Evolutionary conservation across 2,113 vertebrate species (phyloP).

Genomic region (Muscicapa adusta): DNA sequence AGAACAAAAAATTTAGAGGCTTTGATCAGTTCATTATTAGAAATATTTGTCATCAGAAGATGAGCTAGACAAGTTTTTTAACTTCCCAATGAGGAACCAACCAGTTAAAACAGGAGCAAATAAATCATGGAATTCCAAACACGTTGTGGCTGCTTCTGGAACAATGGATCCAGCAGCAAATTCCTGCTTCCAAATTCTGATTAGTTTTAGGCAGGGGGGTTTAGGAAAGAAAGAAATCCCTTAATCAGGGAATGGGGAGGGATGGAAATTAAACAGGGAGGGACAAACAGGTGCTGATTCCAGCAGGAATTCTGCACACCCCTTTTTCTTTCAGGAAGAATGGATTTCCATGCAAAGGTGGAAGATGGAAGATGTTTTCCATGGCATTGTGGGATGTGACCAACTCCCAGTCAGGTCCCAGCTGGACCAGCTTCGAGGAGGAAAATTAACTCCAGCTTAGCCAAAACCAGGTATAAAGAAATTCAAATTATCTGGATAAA

Average conservation of each 20-base stretch:
- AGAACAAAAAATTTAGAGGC: neutral
- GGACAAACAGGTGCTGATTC: neutral
- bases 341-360: neutral
- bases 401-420: neutral
- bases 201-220: neutral
- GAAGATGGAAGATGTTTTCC: neutral
- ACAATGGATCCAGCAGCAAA: neutral
- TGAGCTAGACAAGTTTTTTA: neutral
- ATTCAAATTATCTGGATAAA: neutral
- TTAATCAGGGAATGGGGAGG: neutral
- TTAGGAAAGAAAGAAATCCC: neutral
- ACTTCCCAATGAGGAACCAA: neutral
- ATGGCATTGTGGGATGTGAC: neutral
- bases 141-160: fast-evolving
- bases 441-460: neutral
- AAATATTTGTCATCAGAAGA: neutral
- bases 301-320: neutral
- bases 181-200: neutral
- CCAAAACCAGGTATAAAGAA: neutral
- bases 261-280: neutral
- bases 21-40: neutral
- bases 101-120: neutral
- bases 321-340: neutral
- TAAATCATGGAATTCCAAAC: neutral
- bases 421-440: neutral